Percentiles rank a stretch among this genome's conserved stretches.
phyloP scores from a whole-genome alignment of 2,888 invertebrate species.

The Xylocampa areola region DNA sequence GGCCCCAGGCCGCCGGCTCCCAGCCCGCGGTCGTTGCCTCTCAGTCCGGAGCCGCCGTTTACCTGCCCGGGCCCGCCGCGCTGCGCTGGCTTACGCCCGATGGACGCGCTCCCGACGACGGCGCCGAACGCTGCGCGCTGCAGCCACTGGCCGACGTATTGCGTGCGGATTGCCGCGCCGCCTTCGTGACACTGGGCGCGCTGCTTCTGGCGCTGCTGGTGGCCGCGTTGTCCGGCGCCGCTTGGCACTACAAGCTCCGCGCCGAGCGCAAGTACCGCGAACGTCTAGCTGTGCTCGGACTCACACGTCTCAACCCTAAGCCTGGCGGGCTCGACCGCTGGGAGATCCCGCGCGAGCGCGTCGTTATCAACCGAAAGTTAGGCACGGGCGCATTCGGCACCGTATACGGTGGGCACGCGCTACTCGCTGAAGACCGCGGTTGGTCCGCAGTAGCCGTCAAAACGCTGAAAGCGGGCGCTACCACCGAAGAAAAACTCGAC shows the following conservation, averaged over 20 bases:
- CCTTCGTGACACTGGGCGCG: slow-evolving; percentile 86
- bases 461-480: slow-evolving; percentile 95
- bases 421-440: slow-evolving; percentile 88
- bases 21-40: too few species aligned
- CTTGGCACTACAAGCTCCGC: slow-evolving; percentile 73
- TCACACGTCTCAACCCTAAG: slow-evolving; percentile 70
- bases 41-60: too few species aligned
- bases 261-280: slow-evolving; percentile 75
- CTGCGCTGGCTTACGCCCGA: slow-evolving; percentile 91
- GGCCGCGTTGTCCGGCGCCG: slow-evolving; percentile 68
- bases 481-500: slow-evolving; percentile 96
- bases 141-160: slow-evolving; percentile 92
- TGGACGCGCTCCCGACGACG: slow-evolving; percentile 92
- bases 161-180: slow-evolving; percentile 92
- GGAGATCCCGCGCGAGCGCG: slow-evolving; percentile 95
- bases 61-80: slow-evolving; percentile 90
- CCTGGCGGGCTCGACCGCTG: slow-evolving; percentile 93
- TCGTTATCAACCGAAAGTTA: slow-evolving; percentile 95
- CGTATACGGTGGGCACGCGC: slow-evolving; percentile 97
- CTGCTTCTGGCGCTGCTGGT: slow-evolving; percentile 67
- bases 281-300: slow-evolving; percentile 75
- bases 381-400: slow-evolving; percentile 98
- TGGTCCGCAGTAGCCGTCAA: slow-evolving; percentile 97
- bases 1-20: slow-evolving; percentile 53
- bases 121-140: slow-evolving; percentile 91